phyloP scores from a whole-genome alignment of 2,888 invertebrate species.

The Drosophila macrospina region DNA sequence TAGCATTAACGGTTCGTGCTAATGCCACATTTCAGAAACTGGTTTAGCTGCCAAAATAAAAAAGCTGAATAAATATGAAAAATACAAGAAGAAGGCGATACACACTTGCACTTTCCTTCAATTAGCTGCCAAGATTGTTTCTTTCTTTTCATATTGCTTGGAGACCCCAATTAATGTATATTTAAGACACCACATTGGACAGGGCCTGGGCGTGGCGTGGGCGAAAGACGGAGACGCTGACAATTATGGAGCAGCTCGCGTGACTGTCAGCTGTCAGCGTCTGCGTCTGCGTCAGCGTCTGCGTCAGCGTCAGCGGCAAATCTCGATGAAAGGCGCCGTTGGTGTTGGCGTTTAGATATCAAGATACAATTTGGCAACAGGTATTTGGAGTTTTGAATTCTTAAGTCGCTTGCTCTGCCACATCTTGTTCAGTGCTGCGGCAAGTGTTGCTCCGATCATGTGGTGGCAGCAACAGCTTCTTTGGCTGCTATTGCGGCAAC shows the following conservation, averaged over 20 bases:
- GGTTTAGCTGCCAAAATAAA: conserved; percentile 42
- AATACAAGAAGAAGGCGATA: conserved; percentile 8
- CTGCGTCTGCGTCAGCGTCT: conserved; percentile 11
- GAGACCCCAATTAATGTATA: conserved; percentile 68
- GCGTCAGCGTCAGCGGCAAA: conserved; percentile 15
- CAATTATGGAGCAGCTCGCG: conserved; percentile 63
- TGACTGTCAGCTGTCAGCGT: conserved; percentile 47
- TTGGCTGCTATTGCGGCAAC: conserved; percentile 19
- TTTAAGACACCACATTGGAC: conserved; percentile 38
- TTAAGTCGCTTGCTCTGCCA: conserved; percentile 48
- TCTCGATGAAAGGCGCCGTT: conserved; percentile 52
- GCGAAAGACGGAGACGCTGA: conserved; percentile 38
- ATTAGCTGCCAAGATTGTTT: conserved; percentile 54
- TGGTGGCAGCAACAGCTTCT: conserved; percentile 26
- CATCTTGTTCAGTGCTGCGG: conserved; percentile 50
- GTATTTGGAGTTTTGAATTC: conserved; percentile 50
- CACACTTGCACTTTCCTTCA: conserved; percentile 77
- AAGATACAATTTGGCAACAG: conserved; percentile 39
- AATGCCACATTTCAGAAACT: conserved; percentile 56
- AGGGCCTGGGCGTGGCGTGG: conserved; percentile 49
- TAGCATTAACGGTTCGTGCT: conserved; percentile 22
- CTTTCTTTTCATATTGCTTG: conserved; percentile 34
- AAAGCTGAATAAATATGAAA: too few relatives aligned
- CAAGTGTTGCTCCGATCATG: conserved; percentile 57
- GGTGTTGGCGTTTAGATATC: conserved; percentile 25